Percentiles rank a stretch among this genome's conserved stretches.
phyloP scores from a whole-genome alignment of 2,888 invertebrate species.

The Drosophila engyochracea region DNA sequence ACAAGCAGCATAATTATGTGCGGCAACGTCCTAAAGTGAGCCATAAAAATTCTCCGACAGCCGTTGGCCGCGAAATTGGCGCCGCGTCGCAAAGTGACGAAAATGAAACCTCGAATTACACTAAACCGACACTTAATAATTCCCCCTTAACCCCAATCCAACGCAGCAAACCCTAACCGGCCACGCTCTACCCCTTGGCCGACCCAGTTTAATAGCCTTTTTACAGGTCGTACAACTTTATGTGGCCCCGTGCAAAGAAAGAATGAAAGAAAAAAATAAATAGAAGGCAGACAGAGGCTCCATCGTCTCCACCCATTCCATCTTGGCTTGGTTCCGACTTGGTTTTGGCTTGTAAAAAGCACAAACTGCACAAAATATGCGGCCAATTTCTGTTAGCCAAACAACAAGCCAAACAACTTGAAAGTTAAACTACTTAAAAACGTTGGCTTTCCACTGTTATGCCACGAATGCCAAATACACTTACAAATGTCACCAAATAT shows the following conservation, averaged over 20 bases:
- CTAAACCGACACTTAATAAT: slow-evolving; percentile 82
- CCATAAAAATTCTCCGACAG: slow-evolving; percentile 67
- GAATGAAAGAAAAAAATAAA: slow-evolving; percentile 37
- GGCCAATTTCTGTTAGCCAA: slow-evolving; percentile 59
- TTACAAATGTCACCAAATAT: slow-evolving; percentile 2
- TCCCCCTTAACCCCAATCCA: slow-evolving; percentile 32
- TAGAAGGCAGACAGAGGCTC: slow-evolving; percentile 14
- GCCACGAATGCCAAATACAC: slow-evolving; percentile 35
- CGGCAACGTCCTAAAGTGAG: slow-evolving; percentile 52
- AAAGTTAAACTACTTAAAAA: slow-evolving; percentile 40
- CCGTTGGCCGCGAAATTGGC: slow-evolving; percentile 56
- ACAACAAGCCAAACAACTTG: slow-evolving; percentile 42
- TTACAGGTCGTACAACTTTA: slow-evolving; percentile 80
- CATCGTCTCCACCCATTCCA: not conserved
- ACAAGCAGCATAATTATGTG: slow-evolving; percentile 68
- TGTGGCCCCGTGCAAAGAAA: slow-evolving; percentile 38
- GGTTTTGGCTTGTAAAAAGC: slow-evolving; percentile 19
- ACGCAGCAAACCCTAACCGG: not conserved
- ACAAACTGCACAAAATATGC: slow-evolving; percentile 53
- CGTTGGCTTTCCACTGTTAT: not conserved
- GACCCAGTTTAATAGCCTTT: slow-evolving; percentile 76
- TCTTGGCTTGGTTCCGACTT: slow-evolving; percentile 5
- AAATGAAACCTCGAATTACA: slow-evolving; percentile 81
- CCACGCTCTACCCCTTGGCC: slow-evolving; percentile 1
- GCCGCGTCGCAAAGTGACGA: slow-evolving; percentile 72